phyloP scores from a whole-genome alignment of 2,113 vertebrate genomes.

The Callochromis pleurospilus region DNA sequence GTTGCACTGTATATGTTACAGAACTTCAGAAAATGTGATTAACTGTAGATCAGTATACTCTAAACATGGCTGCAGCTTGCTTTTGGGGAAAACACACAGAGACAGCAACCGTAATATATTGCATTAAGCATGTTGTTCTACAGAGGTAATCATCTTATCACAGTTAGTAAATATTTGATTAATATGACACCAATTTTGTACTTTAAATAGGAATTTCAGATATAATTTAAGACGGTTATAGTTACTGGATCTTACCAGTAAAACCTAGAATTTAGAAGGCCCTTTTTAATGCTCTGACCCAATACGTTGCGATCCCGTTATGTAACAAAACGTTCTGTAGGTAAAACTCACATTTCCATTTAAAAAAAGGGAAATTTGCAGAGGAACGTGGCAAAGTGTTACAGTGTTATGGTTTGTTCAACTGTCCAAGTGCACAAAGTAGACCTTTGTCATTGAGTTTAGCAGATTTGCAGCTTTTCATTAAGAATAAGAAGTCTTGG shows the following conservation, averaged over 20 bases:
- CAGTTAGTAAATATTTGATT: background rate
- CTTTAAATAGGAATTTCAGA: background rate
- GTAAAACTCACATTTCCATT: background rate
- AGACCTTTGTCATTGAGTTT: background rate
- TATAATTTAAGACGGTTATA: background rate
- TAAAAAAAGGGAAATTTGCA: background rate
- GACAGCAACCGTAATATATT: rapidly evolving
- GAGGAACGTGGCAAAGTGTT: background rate
- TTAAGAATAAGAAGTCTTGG: background rate
- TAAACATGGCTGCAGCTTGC: background rate
- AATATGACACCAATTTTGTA: background rate
- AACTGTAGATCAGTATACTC: background rate
- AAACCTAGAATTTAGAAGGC: background rate
- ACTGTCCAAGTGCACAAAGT: background rate
- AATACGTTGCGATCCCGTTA: rapidly evolving
- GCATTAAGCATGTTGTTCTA: background rate
- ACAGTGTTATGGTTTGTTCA: background rate
- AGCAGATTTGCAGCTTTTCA: background rate
- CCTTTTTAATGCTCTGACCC: background rate
- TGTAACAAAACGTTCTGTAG: background rate
- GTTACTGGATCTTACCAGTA: background rate
- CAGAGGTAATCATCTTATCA: background rate
- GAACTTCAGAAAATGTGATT: background rate
- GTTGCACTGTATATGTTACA: background rate
- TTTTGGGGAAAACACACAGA: background rate